Percentiles rank a stretch among this genome's conserved stretches.
Conservation (phyloP, 2,797 vertebrate species). For the Channa striata region DNA sequence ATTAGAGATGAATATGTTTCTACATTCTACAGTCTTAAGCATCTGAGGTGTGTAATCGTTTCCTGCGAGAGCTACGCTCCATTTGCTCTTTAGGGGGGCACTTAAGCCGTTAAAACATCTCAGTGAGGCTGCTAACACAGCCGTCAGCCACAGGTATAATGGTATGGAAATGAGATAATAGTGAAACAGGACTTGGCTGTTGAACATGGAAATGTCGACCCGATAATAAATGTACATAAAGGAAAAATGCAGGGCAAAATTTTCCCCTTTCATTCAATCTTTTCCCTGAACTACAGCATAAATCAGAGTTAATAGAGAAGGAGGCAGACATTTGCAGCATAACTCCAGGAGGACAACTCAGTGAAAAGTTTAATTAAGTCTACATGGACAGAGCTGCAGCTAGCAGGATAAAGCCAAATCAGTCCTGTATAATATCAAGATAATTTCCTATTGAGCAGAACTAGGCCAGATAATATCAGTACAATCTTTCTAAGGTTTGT, state of each 20-base stretch:
- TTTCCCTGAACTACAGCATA: slow-evolving; percentile 54
- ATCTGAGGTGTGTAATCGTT: slow-evolving; percentile 20
- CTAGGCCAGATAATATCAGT: slow-evolving; percentile 53
- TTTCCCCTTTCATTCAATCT: slow-evolving; percentile 31
- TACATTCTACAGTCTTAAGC: slow-evolving; percentile 1
- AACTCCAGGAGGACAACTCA: slow-evolving; percentile 67
- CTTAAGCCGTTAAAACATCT: slow-evolving; percentile 33
- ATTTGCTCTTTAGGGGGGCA: slow-evolving; percentile 44
- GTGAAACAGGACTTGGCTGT: slow-evolving; percentile 20
- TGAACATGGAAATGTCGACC: slow-evolving; percentile 15
- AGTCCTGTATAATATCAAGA: slow-evolving; percentile 51
- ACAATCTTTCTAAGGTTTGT: slow-evolving; percentile 47
- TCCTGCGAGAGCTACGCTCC: slow-evolving; percentile 17
- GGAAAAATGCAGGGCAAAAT: slow-evolving; percentile 8
- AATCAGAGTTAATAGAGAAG: slow-evolving; percentile 65
- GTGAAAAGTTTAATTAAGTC: slow-evolving; percentile 75
- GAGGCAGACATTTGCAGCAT: slow-evolving; percentile 51
- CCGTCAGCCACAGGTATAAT: slow-evolving; percentile 24
- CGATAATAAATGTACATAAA: slow-evolving; percentile 39
- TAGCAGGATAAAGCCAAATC: slow-evolving; percentile 56
- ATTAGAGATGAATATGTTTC: background rate
- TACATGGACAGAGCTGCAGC: slow-evolving; percentile 54
- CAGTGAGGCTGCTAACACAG: slow-evolving; percentile 26
- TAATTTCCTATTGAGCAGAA: slow-evolving; percentile 61
- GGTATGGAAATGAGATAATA: slow-evolving; percentile 49